phyloP scores from a whole-genome alignment of 2,888 invertebrate species.

The Anthophora plumipes region DNA sequence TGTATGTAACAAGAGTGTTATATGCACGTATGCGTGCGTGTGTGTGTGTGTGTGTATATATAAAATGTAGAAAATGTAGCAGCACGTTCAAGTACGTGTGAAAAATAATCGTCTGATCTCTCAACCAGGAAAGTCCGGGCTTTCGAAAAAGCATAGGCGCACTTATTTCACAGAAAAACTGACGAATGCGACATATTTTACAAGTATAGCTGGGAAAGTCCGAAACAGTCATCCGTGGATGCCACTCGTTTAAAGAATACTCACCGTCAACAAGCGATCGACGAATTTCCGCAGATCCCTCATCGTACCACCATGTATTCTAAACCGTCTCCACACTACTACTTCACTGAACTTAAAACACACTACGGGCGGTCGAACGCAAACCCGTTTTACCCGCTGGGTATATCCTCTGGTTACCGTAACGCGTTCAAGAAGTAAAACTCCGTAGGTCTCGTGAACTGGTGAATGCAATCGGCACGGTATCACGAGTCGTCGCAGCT shows the following conservation, averaged over 20 bases:
- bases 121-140: background rate
- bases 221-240: slow-evolving; percentile 22
- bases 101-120: slow-evolving; percentile 16
- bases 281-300: slow-evolving; percentile 63
- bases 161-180: slow-evolving; percentile 11
- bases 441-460: slow-evolving; percentile 1
- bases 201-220: slow-evolving; percentile 52
- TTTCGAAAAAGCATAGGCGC: background rate
- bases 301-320: slow-evolving; percentile 72
- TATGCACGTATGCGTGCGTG: too few species aligned
- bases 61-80: slow-evolving; percentile 17
- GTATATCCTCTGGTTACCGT: slow-evolving; percentile 56
- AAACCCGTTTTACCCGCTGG: slow-evolving; percentile 69
- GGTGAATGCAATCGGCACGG: slow-evolving; percentile 24
- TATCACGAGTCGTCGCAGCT: slow-evolving; percentile 48
- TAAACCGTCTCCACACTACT: slow-evolving; percentile 53
- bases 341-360: slow-evolving; percentile 58
- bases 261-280: slow-evolving; percentile 63
- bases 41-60: too few species aligned
- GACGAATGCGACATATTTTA: slow-evolving; percentile 38
- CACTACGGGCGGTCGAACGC: slow-evolving; percentile 56
- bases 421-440: slow-evolving; percentile 47
- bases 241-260: slow-evolving; percentile 35
- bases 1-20: slow-evolving; percentile 40
- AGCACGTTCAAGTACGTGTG: background rate